Percentiles rank a stretch among this genome's conserved stretches.
These are phyloP conservation scores for Pelecanus crispus DNA, from an alignment of 2,113 vertebrate species.

Conservation along the genomic window DNA sequence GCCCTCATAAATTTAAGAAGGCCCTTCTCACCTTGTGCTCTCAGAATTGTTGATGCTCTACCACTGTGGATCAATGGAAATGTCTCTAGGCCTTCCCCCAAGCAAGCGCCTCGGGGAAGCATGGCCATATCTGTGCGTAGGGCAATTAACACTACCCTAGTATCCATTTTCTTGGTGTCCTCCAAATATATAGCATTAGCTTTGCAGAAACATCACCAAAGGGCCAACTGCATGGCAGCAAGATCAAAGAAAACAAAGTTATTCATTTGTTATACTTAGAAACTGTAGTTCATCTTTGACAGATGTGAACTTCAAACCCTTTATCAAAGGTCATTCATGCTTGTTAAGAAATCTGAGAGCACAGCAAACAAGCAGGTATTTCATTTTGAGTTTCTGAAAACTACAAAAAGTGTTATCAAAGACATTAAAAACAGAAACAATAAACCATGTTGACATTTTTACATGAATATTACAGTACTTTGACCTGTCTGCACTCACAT, in stretches of 20 bases:
- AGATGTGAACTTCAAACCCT: not conserved
- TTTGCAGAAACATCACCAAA: not conserved
- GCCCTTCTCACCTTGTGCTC: not conserved
- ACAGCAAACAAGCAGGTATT: not conserved
- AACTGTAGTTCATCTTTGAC: not conserved
- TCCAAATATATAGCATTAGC: not conserved
- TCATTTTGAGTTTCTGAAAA: not conserved
- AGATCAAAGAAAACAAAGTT: not conserved
- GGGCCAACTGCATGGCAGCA: not conserved
- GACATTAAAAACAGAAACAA: not conserved
- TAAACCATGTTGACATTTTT: not conserved
- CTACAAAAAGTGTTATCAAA: not conserved
- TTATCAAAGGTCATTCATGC: not conserved
- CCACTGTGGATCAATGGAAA: not conserved
- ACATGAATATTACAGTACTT: not conserved
- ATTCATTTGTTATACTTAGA: not conserved
- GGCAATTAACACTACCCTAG: not conserved
- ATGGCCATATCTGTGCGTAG: not conserved
- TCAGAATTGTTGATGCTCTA: not conserved
- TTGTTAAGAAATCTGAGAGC: not conserved
- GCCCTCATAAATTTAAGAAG: not conserved
- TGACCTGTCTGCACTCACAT: not conserved
- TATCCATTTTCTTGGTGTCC: not conserved
- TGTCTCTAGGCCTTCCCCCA: not conserved
- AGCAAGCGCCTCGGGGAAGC: not conserved